Evolutionary conservation across 2,113 vertebrate genomes (phyloP).

Genomic region (Paramisgurnus dabryanus): DNA sequence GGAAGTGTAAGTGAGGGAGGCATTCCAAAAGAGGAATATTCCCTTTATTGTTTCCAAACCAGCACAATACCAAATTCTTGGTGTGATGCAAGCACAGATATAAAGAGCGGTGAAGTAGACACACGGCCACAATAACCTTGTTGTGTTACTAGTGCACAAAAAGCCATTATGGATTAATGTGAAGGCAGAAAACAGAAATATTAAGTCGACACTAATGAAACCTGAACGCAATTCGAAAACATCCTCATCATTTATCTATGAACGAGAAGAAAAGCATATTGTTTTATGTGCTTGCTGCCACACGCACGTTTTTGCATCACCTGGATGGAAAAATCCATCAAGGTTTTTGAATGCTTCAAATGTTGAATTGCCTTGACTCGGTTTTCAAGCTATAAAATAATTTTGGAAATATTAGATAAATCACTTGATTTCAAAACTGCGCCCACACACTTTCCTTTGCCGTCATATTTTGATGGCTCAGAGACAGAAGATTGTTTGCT

Average conservation of each 20-base stretch:
- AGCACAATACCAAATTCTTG: not conserved
- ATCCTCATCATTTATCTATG: not conserved
- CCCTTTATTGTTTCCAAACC: slow-evolving; percentile 22
- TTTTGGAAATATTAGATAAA: not conserved
- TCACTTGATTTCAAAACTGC: slow-evolving; percentile 22
- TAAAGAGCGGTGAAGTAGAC: not conserved
- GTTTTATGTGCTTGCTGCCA: not conserved
- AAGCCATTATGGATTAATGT: not conserved
- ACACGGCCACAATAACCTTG: not conserved
- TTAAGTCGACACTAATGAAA: not conserved
- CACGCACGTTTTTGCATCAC: not conserved
- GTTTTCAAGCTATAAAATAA: not conserved
- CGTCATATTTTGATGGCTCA: slow-evolving; percentile 14
- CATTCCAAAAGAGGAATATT: slow-evolving; percentile 32
- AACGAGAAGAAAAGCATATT: not conserved
- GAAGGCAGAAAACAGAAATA: not conserved
- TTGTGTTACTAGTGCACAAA: not conserved
- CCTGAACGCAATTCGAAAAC: not conserved
- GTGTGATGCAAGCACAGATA: not conserved
- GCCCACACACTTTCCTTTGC: slow-evolving; percentile 15
- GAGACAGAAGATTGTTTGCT: slow-evolving; percentile 6
- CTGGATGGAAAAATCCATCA: not conserved
- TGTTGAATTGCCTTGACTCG: not conserved
- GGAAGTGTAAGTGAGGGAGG: not conserved
- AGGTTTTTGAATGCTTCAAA: not conserved